phyloP scores from a whole-genome alignment of 2,888 invertebrate genomes.

The Helicoverpa assulta region DNA sequence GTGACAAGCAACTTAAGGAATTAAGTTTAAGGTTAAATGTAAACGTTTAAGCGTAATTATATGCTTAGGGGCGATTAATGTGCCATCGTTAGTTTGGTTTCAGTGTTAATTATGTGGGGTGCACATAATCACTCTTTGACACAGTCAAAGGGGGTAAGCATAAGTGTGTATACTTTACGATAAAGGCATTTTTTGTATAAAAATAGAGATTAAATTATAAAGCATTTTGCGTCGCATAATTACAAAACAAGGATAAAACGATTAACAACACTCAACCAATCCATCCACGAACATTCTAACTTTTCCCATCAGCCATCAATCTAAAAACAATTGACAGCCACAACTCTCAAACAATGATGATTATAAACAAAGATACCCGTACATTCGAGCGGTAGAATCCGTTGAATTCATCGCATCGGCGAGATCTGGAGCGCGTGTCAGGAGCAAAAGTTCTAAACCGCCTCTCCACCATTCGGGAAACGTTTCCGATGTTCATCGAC shows the following conservation, averaged over 20 bases:
- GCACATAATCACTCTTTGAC: conserved; percentile 16
- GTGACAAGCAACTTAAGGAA: conserved; percentile 57
- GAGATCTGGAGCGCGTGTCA: conserved; percentile 71
- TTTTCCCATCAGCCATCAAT: conserved; percentile 7
- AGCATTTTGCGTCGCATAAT: too few relatives aligned
- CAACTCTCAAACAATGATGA: conserved; percentile 41
- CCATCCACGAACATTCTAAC: neutral
- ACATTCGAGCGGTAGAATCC: conserved; percentile 26
- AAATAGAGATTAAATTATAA: too few relatives aligned
- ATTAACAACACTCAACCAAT: neutral
- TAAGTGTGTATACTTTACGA: neutral
- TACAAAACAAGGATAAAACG: too few relatives aligned
- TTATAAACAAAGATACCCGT: conserved; percentile 32
- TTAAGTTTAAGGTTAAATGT: conserved; percentile 53
- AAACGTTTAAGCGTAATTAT: conserved; percentile 52
- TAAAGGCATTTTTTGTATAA: too few relatives aligned
- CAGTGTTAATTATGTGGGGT: conserved; percentile 35
- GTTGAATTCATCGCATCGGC: conserved; percentile 48
- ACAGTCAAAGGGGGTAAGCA: neutral
- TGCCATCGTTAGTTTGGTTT: conserved; percentile 44
- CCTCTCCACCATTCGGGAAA: conserved; percentile 75
- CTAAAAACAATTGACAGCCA: conserved; percentile 40
- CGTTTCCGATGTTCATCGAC: conserved; percentile 78
- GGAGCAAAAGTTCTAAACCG: conserved; percentile 78
- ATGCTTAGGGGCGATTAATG: conserved; percentile 40